Evolutionary conservation across 2,888 invertebrate genomes (phyloP).

Genomic region (Suillia variegata): DNA sequence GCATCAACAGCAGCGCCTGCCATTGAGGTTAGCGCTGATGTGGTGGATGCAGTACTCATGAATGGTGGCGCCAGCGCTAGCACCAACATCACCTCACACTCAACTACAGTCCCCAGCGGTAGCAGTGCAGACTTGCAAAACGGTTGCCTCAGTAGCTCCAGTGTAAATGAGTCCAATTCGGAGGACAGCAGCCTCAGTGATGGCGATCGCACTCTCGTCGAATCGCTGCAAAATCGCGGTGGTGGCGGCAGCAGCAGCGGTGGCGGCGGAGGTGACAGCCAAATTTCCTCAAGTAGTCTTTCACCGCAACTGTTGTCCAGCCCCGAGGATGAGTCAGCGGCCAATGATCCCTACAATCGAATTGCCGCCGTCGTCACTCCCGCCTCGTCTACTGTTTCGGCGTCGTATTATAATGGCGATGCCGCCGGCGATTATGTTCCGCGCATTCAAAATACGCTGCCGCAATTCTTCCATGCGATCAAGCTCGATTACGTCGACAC

Average conservation of each 20-base stretch:
- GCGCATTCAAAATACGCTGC: constrained; percentile 12
- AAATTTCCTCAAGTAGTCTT: constrained; percentile 58
- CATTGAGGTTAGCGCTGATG: constrained; percentile 44
- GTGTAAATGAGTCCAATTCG: constrained; percentile 68
- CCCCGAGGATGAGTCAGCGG: constrained; percentile 55
- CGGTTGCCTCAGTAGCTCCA: constrained; percentile 34
- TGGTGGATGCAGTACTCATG: constrained; percentile 57
- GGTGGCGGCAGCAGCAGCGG: no score
- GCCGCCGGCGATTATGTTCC: constrained; percentile 29
- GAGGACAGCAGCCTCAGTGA: constrained; percentile 79
- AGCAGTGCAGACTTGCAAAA: constrained; percentile 18
- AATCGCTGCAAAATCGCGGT: constrained; percentile 49
- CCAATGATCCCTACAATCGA: constrained; percentile 36
- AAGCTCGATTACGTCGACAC: constrained; percentile 43
- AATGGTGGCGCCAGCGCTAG: constrained; percentile 36
- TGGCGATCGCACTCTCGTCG: constrained; percentile 67
- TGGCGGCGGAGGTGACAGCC: constrained; percentile 53
- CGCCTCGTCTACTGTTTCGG: constrained; percentile 49
- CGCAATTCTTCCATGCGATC: constrained; percentile 49
- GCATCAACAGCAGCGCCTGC: background rate
- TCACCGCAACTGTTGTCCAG: constrained; percentile 60
- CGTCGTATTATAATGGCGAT: constrained; percentile 51
- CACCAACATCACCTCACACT: no score
- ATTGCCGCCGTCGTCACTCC: constrained; percentile 47
- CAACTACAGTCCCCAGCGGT: constrained; percentile 39